Evolutionary conservation across 2,888 invertebrate genomes (phyloP).

Genomic region (Apodemia zela): DNA sequence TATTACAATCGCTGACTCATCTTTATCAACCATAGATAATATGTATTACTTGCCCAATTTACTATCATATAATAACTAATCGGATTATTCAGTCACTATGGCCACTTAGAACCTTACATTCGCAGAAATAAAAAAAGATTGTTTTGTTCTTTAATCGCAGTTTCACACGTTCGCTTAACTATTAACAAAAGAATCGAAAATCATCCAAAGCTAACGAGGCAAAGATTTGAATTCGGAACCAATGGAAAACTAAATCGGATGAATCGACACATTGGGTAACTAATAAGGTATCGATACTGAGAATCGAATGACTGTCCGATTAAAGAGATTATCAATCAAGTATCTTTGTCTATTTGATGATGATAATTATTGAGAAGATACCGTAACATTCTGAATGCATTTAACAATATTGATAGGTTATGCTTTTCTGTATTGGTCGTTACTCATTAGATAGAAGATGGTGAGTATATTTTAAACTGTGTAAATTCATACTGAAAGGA

Average conservation of each 20-base stretch:
- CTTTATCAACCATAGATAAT: background rate
- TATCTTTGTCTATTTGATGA: conserved; percentile 44
- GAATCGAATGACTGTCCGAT: conserved; percentile 40
- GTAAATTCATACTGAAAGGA: too few relatives aligned
- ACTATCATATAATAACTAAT: conserved; percentile 12
- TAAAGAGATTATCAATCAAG: conserved; percentile 57
- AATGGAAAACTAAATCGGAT: conserved; percentile 68
- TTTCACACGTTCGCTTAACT: conserved; percentile 52
- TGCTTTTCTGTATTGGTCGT: too few relatives aligned
- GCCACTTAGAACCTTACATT: background rate
- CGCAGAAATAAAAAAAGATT: conserved; percentile 12
- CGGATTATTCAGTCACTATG: conserved; percentile 9
- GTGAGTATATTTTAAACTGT: too few relatives aligned
- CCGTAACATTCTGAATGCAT: conserved; percentile 39
- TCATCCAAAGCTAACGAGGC: conserved; percentile 53
- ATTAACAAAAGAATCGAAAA: conserved; percentile 49
- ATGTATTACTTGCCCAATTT: conserved; percentile 7
- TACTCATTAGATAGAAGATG: conserved; percentile 9
- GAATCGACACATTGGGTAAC: conserved; percentile 59
- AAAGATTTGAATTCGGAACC: conserved; percentile 58
- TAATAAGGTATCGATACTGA: conserved; percentile 45
- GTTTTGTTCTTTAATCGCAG: conserved; percentile 15
- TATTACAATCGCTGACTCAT: background rate
- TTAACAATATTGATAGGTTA: background rate
- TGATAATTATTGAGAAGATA: conserved; percentile 49